Evolutionary conservation across 2,113 vertebrate genomes (phyloP).

Genomic region (Spizaetus ornatus): DNA sequence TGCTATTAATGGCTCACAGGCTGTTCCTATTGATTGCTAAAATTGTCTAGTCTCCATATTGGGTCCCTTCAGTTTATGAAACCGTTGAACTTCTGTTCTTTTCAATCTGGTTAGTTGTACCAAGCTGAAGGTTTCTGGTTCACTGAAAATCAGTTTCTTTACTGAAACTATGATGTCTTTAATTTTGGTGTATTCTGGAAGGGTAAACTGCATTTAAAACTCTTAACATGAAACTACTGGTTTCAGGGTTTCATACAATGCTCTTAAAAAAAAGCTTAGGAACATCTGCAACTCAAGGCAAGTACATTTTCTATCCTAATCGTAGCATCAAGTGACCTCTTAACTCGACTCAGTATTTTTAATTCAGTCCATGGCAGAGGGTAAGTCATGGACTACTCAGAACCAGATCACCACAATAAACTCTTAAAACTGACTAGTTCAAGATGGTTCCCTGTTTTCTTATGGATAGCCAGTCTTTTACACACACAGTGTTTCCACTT

Average conservation of each 20-base stretch:
- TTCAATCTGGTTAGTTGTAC: neutral
- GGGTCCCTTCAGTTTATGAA: neutral
- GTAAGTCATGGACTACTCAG: neutral
- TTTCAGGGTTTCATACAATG: neutral
- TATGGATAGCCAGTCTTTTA: neutral
- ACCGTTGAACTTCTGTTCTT: neutral
- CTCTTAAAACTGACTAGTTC: neutral
- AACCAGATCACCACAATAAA: neutral
- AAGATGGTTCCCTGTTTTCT: neutral
- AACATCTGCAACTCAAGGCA: neutral
- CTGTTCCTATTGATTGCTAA: neutral
- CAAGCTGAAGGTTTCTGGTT: neutral
- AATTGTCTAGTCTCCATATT: rapidly evolving
- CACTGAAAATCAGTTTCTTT: neutral
- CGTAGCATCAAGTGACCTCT: neutral
- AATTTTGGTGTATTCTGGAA: neutral
- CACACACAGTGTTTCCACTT: neutral
- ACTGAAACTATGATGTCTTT: neutral
- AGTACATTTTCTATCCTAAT: neutral
- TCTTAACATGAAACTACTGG: neutral
- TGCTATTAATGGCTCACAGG: neutral
- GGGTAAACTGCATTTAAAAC: neutral
- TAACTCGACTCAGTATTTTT: neutral
- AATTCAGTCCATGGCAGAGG: neutral
- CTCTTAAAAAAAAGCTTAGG: neutral